Evolutionary conservation across 2,113 vertebrate genomes (phyloP).

Genomic region (Murina feae): DNA sequence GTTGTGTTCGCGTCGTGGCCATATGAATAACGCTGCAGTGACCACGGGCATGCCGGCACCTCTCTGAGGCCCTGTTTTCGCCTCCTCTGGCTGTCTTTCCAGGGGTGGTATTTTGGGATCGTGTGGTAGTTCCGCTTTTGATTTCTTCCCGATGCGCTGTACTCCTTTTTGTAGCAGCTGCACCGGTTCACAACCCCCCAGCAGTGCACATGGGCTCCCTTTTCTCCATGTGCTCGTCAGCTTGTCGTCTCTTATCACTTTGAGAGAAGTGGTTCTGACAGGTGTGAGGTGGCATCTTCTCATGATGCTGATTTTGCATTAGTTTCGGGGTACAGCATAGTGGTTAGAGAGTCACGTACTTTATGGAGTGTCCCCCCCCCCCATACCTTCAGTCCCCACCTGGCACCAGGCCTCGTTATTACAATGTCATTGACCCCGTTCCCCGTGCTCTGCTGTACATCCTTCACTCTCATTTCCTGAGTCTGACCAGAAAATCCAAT

Average conservation of each 20-base stretch:
- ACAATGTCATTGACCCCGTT: neutral
- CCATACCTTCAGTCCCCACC: neutral
- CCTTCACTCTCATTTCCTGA: neutral
- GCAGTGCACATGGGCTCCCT: too few relatives aligned
- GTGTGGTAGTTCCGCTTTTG: neutral
- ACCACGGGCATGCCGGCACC: neutral
- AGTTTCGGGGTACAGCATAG: rapidly evolving
- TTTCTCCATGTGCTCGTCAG: neutral
- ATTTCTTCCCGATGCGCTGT: neutral
- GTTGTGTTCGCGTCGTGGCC: neutral
- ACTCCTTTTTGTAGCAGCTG: neutral
- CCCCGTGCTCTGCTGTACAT: neutral
- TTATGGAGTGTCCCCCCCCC: neutral
- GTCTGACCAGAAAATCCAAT: neutral
- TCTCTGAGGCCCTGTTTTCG: neutral
- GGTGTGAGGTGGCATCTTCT: neutral
- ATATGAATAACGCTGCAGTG: neutral
- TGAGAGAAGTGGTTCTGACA: neutral
- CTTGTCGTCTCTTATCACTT: neutral
- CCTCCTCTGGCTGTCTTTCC: neutral
- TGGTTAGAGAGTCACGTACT: neutral
- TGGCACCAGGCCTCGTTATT: neutral
- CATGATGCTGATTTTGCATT: neutral
- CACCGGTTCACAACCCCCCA: neutral
- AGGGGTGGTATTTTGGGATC: neutral